Evolutionary conservation across 2,797 vertebrate species (phyloP).

Genomic region (Takifugu ocellatus): DNA sequence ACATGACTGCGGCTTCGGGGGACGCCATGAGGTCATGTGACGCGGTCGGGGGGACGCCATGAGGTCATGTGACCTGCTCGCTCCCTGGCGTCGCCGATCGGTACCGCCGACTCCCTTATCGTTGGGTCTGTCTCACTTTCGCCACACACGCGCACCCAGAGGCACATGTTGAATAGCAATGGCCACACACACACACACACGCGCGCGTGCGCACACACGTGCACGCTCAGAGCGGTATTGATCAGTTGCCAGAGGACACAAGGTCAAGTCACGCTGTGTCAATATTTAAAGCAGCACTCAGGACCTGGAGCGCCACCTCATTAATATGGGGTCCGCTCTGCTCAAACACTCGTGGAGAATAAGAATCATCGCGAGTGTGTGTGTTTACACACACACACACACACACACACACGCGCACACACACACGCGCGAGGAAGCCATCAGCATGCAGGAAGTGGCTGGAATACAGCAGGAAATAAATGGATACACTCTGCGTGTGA

Average conservation of each 20-base stretch:
- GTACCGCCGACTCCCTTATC: slow-evolving; percentile 25
- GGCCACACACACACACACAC: slow-evolving; percentile 3
- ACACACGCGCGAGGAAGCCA: neutral
- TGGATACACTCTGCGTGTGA: neutral
- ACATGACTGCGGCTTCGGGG: no score
- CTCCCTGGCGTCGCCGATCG: slow-evolving; percentile 20
- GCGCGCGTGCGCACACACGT: slow-evolving; percentile 22
- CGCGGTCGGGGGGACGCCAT: no score
- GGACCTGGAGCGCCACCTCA: slow-evolving; percentile 62
- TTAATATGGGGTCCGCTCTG: slow-evolving; percentile 61
- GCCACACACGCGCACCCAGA: neutral
- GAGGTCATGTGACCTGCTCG: neutral
- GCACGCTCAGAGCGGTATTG: slow-evolving; percentile 55
- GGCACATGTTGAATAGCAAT: slow-evolving; percentile 58
- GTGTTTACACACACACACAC: neutral
- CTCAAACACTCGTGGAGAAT: slow-evolving; percentile 36
- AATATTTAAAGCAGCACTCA: slow-evolving; percentile 70
- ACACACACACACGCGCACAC: slow-evolving; percentile 4
- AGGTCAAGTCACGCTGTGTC: slow-evolving; percentile 66
- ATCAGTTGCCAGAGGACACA: slow-evolving; percentile 61
- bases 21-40: no score
- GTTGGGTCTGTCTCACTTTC: slow-evolving; percentile 2
- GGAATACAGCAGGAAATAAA: neutral
- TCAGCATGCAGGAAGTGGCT: neutral
- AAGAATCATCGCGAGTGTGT: neutral